Evolutionary conservation across 2,888 invertebrate genomes (phyloP).

Genomic region (Crioceris asparagi): DNA sequence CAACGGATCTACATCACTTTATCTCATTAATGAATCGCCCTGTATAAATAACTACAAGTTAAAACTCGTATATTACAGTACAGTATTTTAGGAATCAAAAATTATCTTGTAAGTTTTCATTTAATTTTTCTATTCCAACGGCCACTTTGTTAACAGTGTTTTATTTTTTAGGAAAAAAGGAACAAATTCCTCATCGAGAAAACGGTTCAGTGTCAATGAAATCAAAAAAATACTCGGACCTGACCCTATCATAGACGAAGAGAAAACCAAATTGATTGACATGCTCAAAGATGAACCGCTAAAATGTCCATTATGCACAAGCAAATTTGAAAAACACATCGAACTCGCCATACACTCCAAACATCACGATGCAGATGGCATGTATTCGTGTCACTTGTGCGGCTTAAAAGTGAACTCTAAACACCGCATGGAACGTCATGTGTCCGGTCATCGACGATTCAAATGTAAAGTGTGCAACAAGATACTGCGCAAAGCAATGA

Average conservation of each 20-base stretch:
- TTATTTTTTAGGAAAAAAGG: too few species aligned
- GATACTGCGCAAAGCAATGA: constrained; percentile 22
- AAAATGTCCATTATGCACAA: constrained; percentile 42
- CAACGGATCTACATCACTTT: too few species aligned
- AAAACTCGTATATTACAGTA: too few species aligned
- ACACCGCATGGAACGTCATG: constrained; percentile 31
- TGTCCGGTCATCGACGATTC: constrained; percentile 33
- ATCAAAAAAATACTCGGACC: constrained; percentile 11
- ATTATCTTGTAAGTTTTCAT: too few species aligned
- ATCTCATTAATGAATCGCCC: too few species aligned
- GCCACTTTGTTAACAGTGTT: too few species aligned
- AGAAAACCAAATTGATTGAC: constrained; percentile 9
- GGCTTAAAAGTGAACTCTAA: constrained; percentile 17
- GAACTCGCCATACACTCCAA: constrained; percentile 24
- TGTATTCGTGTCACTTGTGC: constrained; percentile 28
- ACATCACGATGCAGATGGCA: constrained; percentile 21
- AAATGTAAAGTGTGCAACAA: constrained; percentile 31
- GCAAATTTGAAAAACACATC: constrained; percentile 33
- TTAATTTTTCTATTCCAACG: too few species aligned
- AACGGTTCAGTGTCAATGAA: too few species aligned
- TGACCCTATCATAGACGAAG: constrained; percentile 13
- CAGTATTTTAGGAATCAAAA: too few species aligned
- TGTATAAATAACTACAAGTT: too few species aligned
- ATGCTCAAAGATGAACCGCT: constrained; percentile 29
- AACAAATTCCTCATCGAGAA: too few species aligned